Base-by-base conservation (phyloP, 1,140 invertebrate species). In the Leptonema lineaticorne region DNA sequence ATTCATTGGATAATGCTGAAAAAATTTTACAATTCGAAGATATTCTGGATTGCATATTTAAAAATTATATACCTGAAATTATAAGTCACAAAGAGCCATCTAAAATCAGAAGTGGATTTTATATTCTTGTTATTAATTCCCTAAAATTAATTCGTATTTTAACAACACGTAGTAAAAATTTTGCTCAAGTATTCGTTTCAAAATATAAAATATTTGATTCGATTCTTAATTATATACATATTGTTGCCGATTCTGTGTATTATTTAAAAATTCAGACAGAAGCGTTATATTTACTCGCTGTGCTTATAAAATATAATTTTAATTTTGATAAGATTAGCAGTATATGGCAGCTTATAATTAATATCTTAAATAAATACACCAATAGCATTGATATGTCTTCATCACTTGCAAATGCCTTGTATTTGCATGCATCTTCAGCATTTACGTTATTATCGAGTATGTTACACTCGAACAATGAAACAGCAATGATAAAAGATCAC, bases 251-350 rank as follows among this genome's bases (percentile, higher is more conserved):
- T 70, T 80, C 83, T 45, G 79, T 77, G 14, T 81, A 79, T 74
- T 81, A 82, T 11, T 70, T 86, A 30, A 80, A 82, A 62, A 77
- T 89, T 68, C 87, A 88, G 76, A 86, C 85, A 11, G 87, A 89
- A 79, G 77, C 83, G 16, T 79, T 81, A 45, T 78, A 80, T 74
- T 78, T 84, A 63, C 78, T 82, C 74, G 78, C 79, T 28, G 78
- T 82, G 57, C 73, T 84, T 20, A 46, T 84, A 2, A 74, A 78
- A 67, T 84, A 81, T 74, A 75, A 76, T 20, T 66, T 83, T 63
- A 78, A 75, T 2, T 58, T 76, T 20, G 78, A 84, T 20, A 73
- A 77, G 71, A 73, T 80, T 74, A 63, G 72, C 75, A 33, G 59
- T 84, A 16, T 64, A 27, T 24, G 14, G 4, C 41, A 16, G 8